phyloP scores from a whole-genome alignment of 1,140 invertebrate genomes.

The Luehdorfia chinensis region DNA sequence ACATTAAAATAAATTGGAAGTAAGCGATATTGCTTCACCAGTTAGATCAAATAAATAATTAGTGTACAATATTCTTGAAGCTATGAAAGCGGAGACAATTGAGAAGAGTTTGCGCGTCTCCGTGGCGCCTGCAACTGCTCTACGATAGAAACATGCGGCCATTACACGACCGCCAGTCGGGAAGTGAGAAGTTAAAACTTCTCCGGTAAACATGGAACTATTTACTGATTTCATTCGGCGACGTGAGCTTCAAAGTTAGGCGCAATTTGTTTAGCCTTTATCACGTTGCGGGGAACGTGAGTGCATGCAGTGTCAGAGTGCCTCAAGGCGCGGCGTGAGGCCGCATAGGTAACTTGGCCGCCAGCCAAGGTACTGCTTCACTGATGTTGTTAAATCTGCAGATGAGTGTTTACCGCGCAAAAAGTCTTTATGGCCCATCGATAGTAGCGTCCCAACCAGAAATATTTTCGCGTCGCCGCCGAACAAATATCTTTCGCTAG shows the following conservation, averaged over 20 bases:
- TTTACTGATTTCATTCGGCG: slow-evolving; percentile 57
- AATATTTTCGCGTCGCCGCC: slow-evolving; percentile 63
- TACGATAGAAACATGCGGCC: slow-evolving; percentile 40
- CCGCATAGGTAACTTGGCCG: slow-evolving; percentile 70
- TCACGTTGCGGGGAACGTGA: slow-evolving; percentile 30
- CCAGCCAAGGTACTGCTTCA: slow-evolving; percentile 73
- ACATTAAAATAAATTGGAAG: no score
- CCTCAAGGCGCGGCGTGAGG: slow-evolving; percentile 19
- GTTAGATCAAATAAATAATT: no score
- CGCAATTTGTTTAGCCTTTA: slow-evolving; percentile 66
- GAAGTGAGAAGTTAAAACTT: slow-evolving; percentile 63
- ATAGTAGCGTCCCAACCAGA: slow-evolving; percentile 45
- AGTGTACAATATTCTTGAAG: no score
- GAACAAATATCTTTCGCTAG: slow-evolving; percentile 66
- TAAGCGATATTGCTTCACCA: no score
- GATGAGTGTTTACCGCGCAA: slow-evolving; percentile 77
- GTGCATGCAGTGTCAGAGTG: slow-evolving; percentile 1
- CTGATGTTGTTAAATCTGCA: slow-evolving; percentile 66
- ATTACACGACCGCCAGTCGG: slow-evolving; percentile 49
- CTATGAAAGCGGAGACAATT: slow-evolving; percentile 60
- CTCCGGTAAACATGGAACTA: slow-evolving; percentile 56
- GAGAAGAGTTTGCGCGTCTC: slow-evolving; percentile 25
- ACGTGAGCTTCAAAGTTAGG: slow-evolving; percentile 51
- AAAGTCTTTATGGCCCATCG: slow-evolving; percentile 72
- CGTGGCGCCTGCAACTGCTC: slow-evolving; percentile 33